These are phyloP conservation scores for Hoplodrina blanda DNA, from an alignment of 2,888 invertebrate genomes.

Conservation along the genomic window DNA sequence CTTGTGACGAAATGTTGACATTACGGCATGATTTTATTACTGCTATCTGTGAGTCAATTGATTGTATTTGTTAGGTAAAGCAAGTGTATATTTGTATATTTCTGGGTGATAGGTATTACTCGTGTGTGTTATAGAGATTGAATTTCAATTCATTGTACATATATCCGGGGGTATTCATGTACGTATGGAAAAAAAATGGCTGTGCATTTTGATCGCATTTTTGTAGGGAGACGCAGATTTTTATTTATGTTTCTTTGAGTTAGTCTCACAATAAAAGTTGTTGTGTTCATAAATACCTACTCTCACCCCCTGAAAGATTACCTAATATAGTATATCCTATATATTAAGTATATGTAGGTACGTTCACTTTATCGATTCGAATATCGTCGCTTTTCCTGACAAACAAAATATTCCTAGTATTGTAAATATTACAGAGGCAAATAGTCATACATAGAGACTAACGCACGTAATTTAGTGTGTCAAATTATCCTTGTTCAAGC, in stretches of 20 bases:
- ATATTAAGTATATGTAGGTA: too few species aligned
- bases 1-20: constrained; percentile 22
- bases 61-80: constrained; percentile 21
- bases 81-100: constrained; percentile 16
- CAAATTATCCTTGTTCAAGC: constrained; percentile 49
- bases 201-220: too few species aligned
- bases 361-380: background rate
- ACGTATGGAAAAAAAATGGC: too few species aligned
- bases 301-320: too few species aligned
- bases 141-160: too few species aligned
- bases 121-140: background rate
- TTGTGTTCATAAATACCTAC: too few species aligned
- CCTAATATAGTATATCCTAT: too few species aligned
- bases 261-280: too few species aligned
- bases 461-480: constrained; percentile 20
- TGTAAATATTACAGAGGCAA: background rate
- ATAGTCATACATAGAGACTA: background rate
- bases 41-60: constrained; percentile 27
- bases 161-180: background rate
- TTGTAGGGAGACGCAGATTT: too few species aligned
- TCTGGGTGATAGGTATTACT: background rate
- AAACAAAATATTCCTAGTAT: background rate
- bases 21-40: constrained; percentile 31
- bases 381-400: background rate
- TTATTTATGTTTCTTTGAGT: too few species aligned